Conservation (phyloP, 2,888 invertebrate species). For the Gymnoscelis rufifasciata region DNA sequence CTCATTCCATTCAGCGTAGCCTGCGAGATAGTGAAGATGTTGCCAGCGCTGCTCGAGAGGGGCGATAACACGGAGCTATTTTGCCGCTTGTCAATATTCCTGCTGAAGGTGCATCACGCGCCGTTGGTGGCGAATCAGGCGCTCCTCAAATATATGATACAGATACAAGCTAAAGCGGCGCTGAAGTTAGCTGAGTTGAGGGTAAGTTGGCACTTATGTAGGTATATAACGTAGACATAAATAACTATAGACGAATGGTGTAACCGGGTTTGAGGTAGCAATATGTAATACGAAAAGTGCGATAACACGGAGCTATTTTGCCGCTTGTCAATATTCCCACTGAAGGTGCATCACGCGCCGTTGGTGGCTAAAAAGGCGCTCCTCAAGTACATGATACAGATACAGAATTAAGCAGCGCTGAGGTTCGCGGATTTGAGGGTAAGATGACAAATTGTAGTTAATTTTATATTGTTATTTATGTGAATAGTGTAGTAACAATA, state of each 20-base stretch:
- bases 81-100: constrained; percentile 86
- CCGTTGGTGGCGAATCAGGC: constrained; percentile 86
- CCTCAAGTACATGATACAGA: constrained; percentile 81
- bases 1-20: constrained; percentile 91
- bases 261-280: no score
- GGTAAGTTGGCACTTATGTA: constrained; percentile 59
- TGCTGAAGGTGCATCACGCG: constrained; percentile 86
- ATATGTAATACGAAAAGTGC: constrained; percentile 79
- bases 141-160: constrained; percentile 82
- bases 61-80: constrained; percentile 87
- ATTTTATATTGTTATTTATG: no score
- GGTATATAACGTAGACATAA: neutral
- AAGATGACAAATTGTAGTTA: no score
- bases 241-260: neutral
- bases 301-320: constrained; percentile 87
- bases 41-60: constrained; percentile 83
- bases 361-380: constrained; percentile 85
- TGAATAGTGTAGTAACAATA: no score
- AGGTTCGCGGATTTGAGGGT: constrained; percentile 82
- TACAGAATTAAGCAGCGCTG: constrained; percentile 79
- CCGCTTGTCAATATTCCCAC: constrained; percentile 86
- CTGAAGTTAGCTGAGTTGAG: constrained; percentile 79
- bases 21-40: constrained; percentile 85
- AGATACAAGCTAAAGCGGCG: constrained; percentile 79
- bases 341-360: constrained; percentile 88